These are phyloP conservation scores for Sitta carolinensis DNA, from an alignment of 2,797 vertebrate genomes.

Conservation along the genomic window DNA sequence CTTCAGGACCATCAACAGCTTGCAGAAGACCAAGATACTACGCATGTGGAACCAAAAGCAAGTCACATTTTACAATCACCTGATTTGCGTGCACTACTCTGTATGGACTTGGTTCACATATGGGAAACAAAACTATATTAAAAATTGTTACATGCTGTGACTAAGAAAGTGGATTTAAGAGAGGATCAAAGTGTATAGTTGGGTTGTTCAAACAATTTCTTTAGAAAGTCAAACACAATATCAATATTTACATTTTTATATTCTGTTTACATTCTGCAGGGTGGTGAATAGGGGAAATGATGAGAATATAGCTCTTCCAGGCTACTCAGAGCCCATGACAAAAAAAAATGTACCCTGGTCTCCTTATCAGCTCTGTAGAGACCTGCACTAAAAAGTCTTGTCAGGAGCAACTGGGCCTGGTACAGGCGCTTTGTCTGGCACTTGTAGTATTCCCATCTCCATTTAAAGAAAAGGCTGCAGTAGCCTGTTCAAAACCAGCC, in stretches of 20 bases:
- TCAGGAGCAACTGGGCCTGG: not conserved
- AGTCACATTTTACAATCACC: not conserved
- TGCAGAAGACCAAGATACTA: not conserved
- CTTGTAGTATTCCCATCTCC: not conserved
- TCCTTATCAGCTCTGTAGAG: not conserved
- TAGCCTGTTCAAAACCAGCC: not conserved
- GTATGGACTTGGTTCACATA: not conserved
- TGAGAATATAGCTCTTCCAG: not conserved
- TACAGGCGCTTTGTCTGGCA: accelerated
- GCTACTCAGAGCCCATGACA: not conserved
- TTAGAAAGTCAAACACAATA: not conserved
- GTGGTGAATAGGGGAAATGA: not conserved
- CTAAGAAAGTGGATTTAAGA: not conserved
- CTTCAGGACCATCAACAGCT: not conserved
- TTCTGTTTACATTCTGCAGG: not conserved
- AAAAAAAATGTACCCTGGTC: not conserved
- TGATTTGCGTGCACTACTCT: not conserved
- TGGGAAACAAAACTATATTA: not conserved
- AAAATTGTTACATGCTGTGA: not conserved
- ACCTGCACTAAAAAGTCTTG: not conserved
- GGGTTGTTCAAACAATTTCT: slow-evolving; percentile 54
- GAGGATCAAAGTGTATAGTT: not conserved
- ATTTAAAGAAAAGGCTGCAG: not conserved
- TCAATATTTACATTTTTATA: not conserved
- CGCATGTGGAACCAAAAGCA: not conserved